These are phyloP conservation scores for Periparus ater DNA, from an alignment of 2,797 vertebrate genomes.

Conservation along the genomic window DNA sequence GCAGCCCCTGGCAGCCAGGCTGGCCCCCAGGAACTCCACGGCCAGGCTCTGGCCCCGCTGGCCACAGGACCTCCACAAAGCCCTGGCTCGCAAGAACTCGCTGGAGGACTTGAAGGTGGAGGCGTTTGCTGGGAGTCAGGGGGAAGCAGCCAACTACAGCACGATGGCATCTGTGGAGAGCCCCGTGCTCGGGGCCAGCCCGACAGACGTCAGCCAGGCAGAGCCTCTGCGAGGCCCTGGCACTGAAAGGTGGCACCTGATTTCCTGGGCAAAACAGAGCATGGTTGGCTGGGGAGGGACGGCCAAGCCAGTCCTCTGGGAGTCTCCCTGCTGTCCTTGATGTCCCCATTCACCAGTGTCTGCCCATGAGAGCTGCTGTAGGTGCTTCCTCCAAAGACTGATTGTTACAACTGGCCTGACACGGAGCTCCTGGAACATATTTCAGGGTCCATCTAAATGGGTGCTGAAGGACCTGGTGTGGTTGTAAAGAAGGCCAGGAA, in stretches of 20 bases:
- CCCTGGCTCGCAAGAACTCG: slow-evolving; percentile 31
- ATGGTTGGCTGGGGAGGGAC: neutral
- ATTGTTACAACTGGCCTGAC: neutral
- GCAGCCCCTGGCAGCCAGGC: slow-evolving; percentile 38
- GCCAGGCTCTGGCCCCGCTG: neutral
- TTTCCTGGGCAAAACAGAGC: neutral
- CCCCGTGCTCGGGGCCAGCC: slow-evolving; percentile 49
- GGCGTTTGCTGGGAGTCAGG: slow-evolving; percentile 35
- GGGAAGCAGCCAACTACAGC: slow-evolving; percentile 59
- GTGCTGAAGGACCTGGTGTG: neutral
- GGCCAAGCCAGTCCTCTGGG: neutral
- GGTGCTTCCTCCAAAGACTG: neutral
- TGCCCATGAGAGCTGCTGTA: neutral
- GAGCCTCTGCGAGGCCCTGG: slow-evolving; percentile 77
- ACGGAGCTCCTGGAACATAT: fast-evolving
- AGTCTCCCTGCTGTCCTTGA: neutral
- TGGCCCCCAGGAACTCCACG: slow-evolving; percentile 12
- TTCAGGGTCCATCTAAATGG: neutral
- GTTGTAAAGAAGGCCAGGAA: neutral
- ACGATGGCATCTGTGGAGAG: slow-evolving; percentile 39
- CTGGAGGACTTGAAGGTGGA: slow-evolving; percentile 64
- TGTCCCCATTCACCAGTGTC: neutral
- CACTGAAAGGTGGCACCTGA: slow-evolving; percentile 80
- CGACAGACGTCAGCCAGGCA: slow-evolving; percentile 71
- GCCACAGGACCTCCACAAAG: slow-evolving; percentile 26